Percentiles rank a stretch among this genome's conserved stretches.
These are phyloP conservation scores for Vireo griseus DNA, from an alignment of 2,797 vertebrate genomes.

Conservation along the genomic window DNA sequence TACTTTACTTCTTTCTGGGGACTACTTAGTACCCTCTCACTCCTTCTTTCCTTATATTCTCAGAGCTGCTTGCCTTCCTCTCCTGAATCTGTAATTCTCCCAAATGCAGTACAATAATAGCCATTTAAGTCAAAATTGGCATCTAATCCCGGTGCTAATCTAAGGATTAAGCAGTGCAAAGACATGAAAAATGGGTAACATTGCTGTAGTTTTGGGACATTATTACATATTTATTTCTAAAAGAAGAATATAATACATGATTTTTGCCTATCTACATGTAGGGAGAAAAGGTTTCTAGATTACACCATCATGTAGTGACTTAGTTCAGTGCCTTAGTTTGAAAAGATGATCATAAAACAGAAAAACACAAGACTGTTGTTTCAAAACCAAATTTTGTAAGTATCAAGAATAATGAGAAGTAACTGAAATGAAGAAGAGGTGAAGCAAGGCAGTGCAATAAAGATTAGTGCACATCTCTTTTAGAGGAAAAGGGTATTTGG, in stretches of 20 bases:
- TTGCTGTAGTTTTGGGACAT: not conserved
- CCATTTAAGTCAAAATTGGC: not conserved
- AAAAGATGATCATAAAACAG: not conserved
- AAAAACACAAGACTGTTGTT: not conserved
- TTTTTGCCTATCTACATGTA: not conserved
- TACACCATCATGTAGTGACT: not conserved
- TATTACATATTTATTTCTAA: not conserved
- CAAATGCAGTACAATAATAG: not conserved
- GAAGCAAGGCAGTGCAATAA: not conserved
- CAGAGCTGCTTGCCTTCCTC: not conserved
- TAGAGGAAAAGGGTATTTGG: not conserved
- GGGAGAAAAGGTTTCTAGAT: not conserved
- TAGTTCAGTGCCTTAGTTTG: not conserved
- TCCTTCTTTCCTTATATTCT: not conserved
- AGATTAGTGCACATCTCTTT: not conserved
- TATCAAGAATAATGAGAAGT: not conserved
- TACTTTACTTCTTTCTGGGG: not conserved
- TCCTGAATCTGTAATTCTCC: not conserved
- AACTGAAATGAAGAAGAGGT: not conserved
- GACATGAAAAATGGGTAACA: not conserved
- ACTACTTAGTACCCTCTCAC: not conserved
- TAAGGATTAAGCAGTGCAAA: not conserved
- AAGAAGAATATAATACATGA: accelerated
- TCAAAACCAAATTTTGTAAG: not conserved
- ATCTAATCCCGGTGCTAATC: not conserved